Evolutionary conservation across 2,888 invertebrate genomes (phyloP).

Genomic region (Troglohyphantes excavatus): DNA sequence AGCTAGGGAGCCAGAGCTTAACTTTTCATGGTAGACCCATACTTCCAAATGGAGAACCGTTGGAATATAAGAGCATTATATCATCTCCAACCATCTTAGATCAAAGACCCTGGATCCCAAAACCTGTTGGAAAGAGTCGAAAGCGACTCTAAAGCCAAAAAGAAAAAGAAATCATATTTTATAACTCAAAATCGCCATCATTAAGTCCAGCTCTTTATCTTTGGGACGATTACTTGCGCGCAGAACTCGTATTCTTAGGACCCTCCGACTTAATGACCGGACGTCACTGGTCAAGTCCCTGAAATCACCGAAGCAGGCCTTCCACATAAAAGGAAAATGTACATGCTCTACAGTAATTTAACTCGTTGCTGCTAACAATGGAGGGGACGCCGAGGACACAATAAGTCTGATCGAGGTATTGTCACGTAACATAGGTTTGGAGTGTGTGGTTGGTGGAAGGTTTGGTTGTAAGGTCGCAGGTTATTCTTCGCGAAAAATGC

Average conservation of each 20-base stretch:
- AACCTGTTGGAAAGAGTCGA: neutral
- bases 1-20: too few relatives aligned
- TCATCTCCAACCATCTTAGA: neutral
- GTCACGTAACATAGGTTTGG: conserved; percentile 56
- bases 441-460: neutral
- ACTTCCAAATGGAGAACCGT: too few relatives aligned
- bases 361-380: conserved; percentile 18
- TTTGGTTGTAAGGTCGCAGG: conserved; percentile 52
- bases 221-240: neutral
- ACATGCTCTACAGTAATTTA: conserved; percentile 39
- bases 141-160: neutral
- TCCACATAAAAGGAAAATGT: conserved; percentile 59
- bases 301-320: conserved; percentile 69
- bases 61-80: too few relatives aligned
- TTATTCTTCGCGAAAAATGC: conserved; percentile 37
- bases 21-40: too few relatives aligned
- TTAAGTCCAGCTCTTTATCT: conserved; percentile 57
- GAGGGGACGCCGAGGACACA: conserved; percentile 20
- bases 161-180: neutral
- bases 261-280: conserved; percentile 61
- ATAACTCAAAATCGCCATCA: conserved; percentile 40
- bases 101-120: conserved; percentile 1
- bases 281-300: conserved; percentile 56
- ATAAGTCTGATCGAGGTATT: conserved; percentile 39
- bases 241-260: conserved; percentile 4